Conservation (phyloP, 2,113 vertebrate species). For the Actenoides lindsayi region DNA sequence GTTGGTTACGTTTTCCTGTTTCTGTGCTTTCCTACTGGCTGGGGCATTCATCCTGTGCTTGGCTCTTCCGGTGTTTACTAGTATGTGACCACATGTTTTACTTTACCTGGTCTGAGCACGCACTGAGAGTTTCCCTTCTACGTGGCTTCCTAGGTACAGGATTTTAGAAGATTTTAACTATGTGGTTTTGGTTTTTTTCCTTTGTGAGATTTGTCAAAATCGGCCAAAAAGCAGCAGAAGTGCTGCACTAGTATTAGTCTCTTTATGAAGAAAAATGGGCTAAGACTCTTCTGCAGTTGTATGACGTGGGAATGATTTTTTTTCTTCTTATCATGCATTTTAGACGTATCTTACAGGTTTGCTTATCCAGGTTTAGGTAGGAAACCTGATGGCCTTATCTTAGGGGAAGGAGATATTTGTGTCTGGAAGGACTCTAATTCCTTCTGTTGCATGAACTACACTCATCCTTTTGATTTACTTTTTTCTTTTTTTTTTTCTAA, state of each 20-base stretch:
- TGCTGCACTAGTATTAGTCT: neutral
- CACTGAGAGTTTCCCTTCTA: neutral
- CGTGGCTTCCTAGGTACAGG: neutral
- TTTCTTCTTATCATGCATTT: neutral
- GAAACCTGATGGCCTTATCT: fast-evolving
- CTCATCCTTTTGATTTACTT: neutral
- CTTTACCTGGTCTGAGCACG: neutral
- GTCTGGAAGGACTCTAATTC: neutral
- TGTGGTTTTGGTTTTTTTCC: neutral
- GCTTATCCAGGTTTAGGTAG: neutral
- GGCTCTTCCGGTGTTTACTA: neutral
- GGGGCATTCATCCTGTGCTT: fast-evolving
- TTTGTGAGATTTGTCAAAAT: neutral
- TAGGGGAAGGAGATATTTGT: neutral
- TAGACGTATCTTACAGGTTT: neutral
- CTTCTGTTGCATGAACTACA: neutral
- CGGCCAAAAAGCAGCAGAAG: neutral
- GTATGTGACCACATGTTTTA: fast-evolving
- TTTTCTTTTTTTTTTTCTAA: neutral
- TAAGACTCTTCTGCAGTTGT: neutral
- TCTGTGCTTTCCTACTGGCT: neutral
- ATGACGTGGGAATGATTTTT: neutral
- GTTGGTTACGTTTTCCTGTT: neutral
- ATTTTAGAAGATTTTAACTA: neutral
- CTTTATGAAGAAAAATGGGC: neutral